Base-by-base conservation (phyloP, 2,888 invertebrate genomes). In the Romanomermis culicivorax region DNA sequence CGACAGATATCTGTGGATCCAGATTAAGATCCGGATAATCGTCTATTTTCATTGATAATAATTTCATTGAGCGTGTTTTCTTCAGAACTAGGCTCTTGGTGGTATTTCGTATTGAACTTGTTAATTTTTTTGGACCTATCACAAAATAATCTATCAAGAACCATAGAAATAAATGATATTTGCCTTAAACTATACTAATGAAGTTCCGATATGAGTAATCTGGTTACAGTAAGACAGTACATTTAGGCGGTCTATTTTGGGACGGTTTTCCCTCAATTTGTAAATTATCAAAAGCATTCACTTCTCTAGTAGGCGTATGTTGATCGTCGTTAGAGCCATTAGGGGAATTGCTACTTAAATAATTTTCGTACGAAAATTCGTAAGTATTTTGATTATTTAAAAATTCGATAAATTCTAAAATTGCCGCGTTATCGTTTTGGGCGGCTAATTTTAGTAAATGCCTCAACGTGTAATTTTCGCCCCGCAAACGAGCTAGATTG, bases 171-270 rank as follows among this genome's bases (percentile, higher is more conserved):
- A n/a, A n/a, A n/a, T n/a, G n/a, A n/a, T n/a, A n/a, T n/a, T n/a
- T n/a, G n/a, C n/a, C n/a, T n/a, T n/a, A n/a, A n/a, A n/a, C n/a
- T n/a, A n/a, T n/a, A n/a, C n/a, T n/a, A n/a, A n/a, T n/a, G n/a
- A n/a, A n/a, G n/a, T n/a, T n/a, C n/a, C n/a, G n/a, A n/a, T n/a
- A n/a, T n/a, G n/a, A n/a, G n/a, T n/a, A n/a, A n/a, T n/a, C n/a
- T n/a, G n/a, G n/a, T n/a, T n/a, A n/a, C n/a, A n/a, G n/a, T n/a
- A n/a, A n/a, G n/a, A n/a, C n/a, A n/a, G n/a, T n/a, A n/a, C n/a
- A n/a, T n/a, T n/a, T n/a, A n/a, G n/a, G n/a, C n/a, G n/a, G n/a
- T 30, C 87, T 77, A 65, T 81, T 79, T 66, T 82, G 82, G 0
- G 84, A 84, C 1, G 76, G 76, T 58, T 72, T 67, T 71, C 11